These are phyloP conservation scores for Charina bottae DNA, from an alignment of 2,113 vertebrate species.

Conservation along the genomic window DNA sequence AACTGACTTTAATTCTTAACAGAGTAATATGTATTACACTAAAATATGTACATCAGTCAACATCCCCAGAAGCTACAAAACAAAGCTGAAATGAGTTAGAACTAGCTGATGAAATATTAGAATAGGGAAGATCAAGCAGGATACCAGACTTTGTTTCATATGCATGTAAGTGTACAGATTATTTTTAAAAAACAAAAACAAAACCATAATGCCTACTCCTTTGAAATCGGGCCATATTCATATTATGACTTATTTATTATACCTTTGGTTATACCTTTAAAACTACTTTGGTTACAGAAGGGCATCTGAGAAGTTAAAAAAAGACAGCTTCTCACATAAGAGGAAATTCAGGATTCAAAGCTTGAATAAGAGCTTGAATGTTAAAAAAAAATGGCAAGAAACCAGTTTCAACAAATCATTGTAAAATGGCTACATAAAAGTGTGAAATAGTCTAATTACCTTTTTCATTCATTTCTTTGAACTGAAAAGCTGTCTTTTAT, in stretches of 20 bases:
- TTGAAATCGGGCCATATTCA: not conserved
- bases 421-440: not conserved
- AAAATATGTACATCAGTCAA: not conserved
- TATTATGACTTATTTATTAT: not conserved
- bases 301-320: conserved; percentile 6
- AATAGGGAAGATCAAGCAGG: not conserved
- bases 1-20: not conserved
- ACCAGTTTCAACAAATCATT: not conserved
- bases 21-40: not conserved
- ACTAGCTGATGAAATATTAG: not conserved
- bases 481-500: conserved; percentile 12
- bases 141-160: no score
- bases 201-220: not conserved
- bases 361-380: not conserved
- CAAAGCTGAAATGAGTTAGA: not conserved
- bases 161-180: not conserved
- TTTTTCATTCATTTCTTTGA: not conserved
- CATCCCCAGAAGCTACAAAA: not conserved
- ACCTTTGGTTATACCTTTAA: not conserved
- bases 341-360: conserved; percentile 18
- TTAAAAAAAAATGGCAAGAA: not conserved
- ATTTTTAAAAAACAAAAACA: no score
- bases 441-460: not conserved
- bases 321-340: not conserved
- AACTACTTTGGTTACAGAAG: conserved; percentile 24